A percentile compares a stretch with the other conserved stretches of the same genome.
Evolutionary conservation across 2,797 vertebrate species (phyloP).

Genomic region (Neostethus bicornis): DNA sequence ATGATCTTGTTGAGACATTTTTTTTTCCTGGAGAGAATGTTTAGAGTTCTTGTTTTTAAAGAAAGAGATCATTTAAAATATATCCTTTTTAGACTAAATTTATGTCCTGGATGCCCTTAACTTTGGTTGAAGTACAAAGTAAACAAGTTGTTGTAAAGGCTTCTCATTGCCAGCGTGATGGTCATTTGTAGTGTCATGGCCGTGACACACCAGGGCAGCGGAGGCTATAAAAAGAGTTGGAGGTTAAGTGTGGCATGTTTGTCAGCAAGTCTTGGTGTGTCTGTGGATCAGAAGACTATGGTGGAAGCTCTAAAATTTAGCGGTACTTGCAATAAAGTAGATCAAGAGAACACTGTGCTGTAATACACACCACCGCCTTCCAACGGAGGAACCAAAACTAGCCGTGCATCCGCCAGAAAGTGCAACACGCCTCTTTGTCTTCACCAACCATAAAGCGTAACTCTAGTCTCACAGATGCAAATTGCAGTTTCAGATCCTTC

Average conservation of each 20-base stretch:
- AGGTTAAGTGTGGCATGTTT: neutral
- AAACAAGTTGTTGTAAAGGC: no score
- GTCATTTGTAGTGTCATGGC: slow-evolving; percentile 3
- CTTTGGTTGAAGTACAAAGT: no score
- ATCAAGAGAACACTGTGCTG: neutral
- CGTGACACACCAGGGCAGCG: neutral
- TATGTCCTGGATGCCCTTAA: no score
- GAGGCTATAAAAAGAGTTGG: neutral
- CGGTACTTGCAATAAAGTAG: slow-evolving; percentile 1
- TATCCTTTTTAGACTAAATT: no score
- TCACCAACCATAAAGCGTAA: slow-evolving; percentile 64
- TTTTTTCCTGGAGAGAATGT: no score
- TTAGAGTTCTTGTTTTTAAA: no score
- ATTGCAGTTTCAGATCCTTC: slow-evolving; percentile 54
- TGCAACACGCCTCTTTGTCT: slow-evolving; percentile 58
- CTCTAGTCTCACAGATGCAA: slow-evolving; percentile 69
- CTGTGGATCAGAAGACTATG: neutral
- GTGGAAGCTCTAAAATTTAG: slow-evolving; percentile 1
- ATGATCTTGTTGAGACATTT: no score
- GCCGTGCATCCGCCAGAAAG: slow-evolving; percentile 32
- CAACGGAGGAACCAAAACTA: slow-evolving; percentile 18
- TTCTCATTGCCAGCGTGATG: neutral
- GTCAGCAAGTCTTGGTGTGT: neutral
- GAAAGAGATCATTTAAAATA: no score
- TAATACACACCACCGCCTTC: slow-evolving; percentile 23